These are phyloP conservation scores for Phoenicopterus ruber DNA, from an alignment of 2,113 vertebrate species.

Conservation along the genomic window DNA sequence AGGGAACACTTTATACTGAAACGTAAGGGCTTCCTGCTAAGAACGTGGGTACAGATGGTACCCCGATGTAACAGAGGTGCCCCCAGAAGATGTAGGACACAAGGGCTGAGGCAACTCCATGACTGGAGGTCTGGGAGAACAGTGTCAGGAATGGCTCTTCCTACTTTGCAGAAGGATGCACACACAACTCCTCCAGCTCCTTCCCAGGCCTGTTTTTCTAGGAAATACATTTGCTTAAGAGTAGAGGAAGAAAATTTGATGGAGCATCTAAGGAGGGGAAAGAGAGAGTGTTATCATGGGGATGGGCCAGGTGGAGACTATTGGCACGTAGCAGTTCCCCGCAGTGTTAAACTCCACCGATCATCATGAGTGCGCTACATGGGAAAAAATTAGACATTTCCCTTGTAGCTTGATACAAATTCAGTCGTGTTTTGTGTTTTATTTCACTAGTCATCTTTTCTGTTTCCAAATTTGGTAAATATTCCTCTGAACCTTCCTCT, in stretches of 20 bases:
- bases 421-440: neutral
- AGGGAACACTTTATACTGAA: neutral
- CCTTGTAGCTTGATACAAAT: neutral
- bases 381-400: neutral
- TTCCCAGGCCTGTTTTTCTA: neutral
- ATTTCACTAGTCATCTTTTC: neutral
- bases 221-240: neutral
- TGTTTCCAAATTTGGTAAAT: neutral
- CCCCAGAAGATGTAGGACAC: neutral
- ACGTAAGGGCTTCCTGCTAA: neutral
- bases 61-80: neutral
- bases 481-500: neutral
- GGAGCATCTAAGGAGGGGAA: neutral
- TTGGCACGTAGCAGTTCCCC: neutral
- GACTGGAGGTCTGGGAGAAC: neutral
- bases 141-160: neutral
- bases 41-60: neutral
- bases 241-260: neutral
- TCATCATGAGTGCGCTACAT: neutral
- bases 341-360: neutral
- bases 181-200: neutral
- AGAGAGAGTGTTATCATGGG: neutral
- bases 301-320: neutral
- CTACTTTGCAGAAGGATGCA: neutral
- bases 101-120: neutral